Evolutionary conservation across 2,888 invertebrate species (phyloP), one percentile per base, ranked within the genome.

Genomic region (Philonicus albiceps): DNA sequence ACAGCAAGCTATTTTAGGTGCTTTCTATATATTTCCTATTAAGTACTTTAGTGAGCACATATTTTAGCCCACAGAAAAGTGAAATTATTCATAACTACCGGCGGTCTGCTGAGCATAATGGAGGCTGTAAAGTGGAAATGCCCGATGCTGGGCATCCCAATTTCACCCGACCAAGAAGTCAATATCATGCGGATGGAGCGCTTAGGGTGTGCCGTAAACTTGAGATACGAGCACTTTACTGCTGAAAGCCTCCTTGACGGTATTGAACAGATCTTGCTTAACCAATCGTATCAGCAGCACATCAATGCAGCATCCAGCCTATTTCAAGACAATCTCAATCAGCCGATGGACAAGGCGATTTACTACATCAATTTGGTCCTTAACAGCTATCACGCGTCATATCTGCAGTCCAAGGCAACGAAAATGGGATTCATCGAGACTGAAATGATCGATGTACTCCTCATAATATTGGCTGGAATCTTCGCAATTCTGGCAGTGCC

Each of bases 1-100:
- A 0, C 92, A 93, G 87, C 91, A 91, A 85, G 91, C 91, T 5
- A 90, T 92, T 86, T 89, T 92, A 87, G 90, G 92, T 92, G 86
- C n/a, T 86, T 75, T 19, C 34, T n/a, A 27, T 49, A 30, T 16
- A 30, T 19, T 34, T 22, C 27, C 13, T 49, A 55, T 53, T 27
- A 22, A 64, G 55, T 11, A 11, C 64, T 7, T 64, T 3, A 43
- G 8, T 64, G 27, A 19, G 27, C 11, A 8, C 27, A 22, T 22
- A 7, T 64, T 43, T 74, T 19, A 93, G 93, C 93, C 1, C 94
- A 95, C 90, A 91, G 92, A 1, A 94, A 94, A 86, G 91, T 94
- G 0, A 93, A 93, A 88, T 89, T 93, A 0, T 94, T 95, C 88
- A 93, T 95, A 87, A 94, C 94, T 8, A 94, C 94, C 89, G 94